phyloP scores from a whole-genome alignment of 1,140 invertebrate genomes.

The Tyrophagus putrescentiae region DNA sequence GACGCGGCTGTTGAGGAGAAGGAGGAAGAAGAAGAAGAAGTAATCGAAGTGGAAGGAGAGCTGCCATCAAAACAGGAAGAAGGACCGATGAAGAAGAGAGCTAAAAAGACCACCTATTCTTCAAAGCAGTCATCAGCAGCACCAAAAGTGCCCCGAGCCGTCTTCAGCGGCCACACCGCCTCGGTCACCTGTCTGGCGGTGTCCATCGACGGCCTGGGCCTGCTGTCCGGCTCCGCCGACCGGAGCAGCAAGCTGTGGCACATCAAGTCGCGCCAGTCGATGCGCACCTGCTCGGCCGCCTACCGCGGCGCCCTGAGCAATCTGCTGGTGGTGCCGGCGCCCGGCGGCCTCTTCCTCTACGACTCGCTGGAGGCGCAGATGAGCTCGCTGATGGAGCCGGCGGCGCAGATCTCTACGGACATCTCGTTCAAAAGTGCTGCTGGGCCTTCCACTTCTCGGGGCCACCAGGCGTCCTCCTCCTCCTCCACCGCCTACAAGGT shows the following conservation, averaged over 20 bases:
- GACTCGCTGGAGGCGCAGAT: background rate
- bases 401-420: no score
- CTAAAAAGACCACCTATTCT: background rate
- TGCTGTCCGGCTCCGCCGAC: constrained; percentile 59
- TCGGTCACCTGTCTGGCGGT: constrained; percentile 50
- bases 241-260: constrained; percentile 60
- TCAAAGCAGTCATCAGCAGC: background rate
- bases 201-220: constrained; percentile 47
- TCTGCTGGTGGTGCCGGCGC: background rate
- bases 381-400: no score
- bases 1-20: no score
- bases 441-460: no score
- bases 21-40: no score
- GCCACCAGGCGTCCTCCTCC: no score
- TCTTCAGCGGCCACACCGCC: constrained; percentile 29
- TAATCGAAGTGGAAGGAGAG: no score
- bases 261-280: constrained; percentile 50
- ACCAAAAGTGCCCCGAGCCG: no score
- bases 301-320: constrained; percentile 40
- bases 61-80: background rate
- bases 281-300: constrained; percentile 47
- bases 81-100: constrained; percentile 9
- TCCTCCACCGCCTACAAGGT: no score
- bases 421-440: no score
- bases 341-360: background rate